Evolutionary conservation across 2,797 vertebrate genomes (phyloP), one percentile per base, ranked within the genome.

Genomic region (Parotocinclus haroldoi): DNA sequence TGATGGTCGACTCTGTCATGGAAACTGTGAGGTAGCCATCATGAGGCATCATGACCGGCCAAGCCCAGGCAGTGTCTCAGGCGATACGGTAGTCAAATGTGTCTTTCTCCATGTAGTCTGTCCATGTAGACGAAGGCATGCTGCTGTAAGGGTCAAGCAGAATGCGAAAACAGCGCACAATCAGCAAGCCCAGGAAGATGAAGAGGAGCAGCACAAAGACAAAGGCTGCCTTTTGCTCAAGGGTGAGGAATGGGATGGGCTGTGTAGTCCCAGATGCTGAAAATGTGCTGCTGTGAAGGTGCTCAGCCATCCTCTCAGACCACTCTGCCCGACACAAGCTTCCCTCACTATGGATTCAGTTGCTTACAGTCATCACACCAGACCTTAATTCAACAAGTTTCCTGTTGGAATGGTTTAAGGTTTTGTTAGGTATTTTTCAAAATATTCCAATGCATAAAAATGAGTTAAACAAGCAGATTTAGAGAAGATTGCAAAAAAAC

Each of bases 51-150:
- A 14, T 58, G 62, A 55, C 42, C 10, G 11, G 18, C 56, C 4
- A 19, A 56, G 44, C 58, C 58, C 50, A 36, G 52, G 64, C 52
- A 64, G 68, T 59, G 69, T 61, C 75, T 77, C 87, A 93, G 79
- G 90, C 89, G 61, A 93, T 91, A 74, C 90, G 89, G 68, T 94
- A 93, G 69, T 93, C 91, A 8, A 92, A 90, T 0, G 91, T 91
- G 81, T 93, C 93, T 68, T 94, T 94, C 80, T 93, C 92, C 71
- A 91, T 90, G 83, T 93, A 92, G 81, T 93, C 92, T 10, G 91
- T 93, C 92, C 93, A 93, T 55, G 90, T 93, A 78, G 92, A 92
- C 7, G 91, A 90, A 13, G 93, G 91, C 90, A 92, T 93, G 78
- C 91, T 93, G 68, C 89, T 91, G 81, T 94, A 93, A 0, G 91